Evolutionary conservation across 1,140 invertebrate genomes (phyloP), one percentile per base, ranked within the genome.

Genomic region (Hypsibius dujardini): DNA sequence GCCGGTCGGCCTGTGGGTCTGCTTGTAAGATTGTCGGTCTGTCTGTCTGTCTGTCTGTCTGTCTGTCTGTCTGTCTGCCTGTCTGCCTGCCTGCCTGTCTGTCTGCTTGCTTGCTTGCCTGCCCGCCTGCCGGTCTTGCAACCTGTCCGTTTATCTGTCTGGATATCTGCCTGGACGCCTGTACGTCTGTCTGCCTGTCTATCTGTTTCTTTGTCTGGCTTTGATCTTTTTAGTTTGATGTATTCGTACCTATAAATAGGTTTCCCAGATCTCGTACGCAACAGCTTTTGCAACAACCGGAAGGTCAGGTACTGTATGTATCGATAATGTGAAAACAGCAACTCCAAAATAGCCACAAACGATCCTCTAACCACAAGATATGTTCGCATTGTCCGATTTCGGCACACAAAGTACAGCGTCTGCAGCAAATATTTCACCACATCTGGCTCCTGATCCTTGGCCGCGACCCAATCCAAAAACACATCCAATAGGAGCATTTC

Each of bases 301-400:
- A 56, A n/a, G 7, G 50, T 56, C 50, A 56, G n/a, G 50, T 56
- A 56, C 50, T 56, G 50, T 12, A 56, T 56, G 50, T 56, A 56
- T n/a, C n/a, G 7, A n/a, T 12, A 56, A 7, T 7, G 7, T 12
- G 50, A 56, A 56, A 56, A 56, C 50, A 56, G 7, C 50, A 56
- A 56, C 7, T 56, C 50, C 7, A 12, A 12, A n/a, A 56, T 56
- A 12, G 50, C 50, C 50, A 56, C 7, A n/a, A 56, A 56, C n/a
- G n/a, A 7, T 7, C 50, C 50, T 12, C 50, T 7, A n/a, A 56
- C 50, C 50, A 56, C 50, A 7, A 56, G 50, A 56, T 56, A 56
- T 12, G n/a, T 56, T 56, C 50, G 7, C 7, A 56, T n/a, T 12
- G 50, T 56, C 50, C 50, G 50, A 56, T 56, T 7, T 12, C 7